Evolutionary conservation across 2,113 vertebrate species (phyloP), one percentile per base, ranked within the genome.

Genomic region (Sigmodon hispidus): DNA sequence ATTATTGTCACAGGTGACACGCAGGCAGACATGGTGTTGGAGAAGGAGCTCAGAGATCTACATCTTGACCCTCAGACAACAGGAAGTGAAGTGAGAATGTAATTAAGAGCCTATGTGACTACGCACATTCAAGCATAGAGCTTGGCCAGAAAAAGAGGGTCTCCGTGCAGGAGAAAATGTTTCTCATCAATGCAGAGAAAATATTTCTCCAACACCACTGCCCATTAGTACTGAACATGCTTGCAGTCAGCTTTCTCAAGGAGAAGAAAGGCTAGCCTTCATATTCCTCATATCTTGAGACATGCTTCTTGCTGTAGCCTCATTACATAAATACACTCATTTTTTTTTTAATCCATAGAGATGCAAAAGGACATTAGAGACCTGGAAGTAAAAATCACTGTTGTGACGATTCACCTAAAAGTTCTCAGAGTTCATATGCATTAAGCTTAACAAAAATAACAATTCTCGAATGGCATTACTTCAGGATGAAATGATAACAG

Each of bases 281-380:
- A 1, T 63, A 94, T 86, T 96, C 96, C 86, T 81, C 3, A 94
- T 96, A 97, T 96, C 95, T 95, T 91, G 65, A 94, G 96, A 89
- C 31, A 92, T 0, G 1, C 59, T 92, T 96, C 85, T 91, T 70
- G 50, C 36, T 92, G 26, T 12, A 2, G 2, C 17, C 29, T 55
- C 65, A 36, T 43, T 96, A 86, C 73, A 34, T 95, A 96, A 96
- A 45, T 48, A 15, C 3, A 91, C 81, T 91, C 2, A n/a, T n/a
- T n/a, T n/a, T n/a, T n/a, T 52, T 72, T 21, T 91, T 87, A 97
- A 80, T 79, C 43, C 13, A 21, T 91, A 67, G 9, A 0, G 0
- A 61, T 59, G 52, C 92, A 88, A 52, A 55, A 91, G 67, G 77
- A 0, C 76, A 83, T 86, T 89, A 94, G 79, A 6, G 40, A 36